Percentiles rank a stretch among this genome's conserved stretches.
Conservation (phyloP, 2,113 vertebrate genomes). For the Ictalurus furcatus region DNA sequence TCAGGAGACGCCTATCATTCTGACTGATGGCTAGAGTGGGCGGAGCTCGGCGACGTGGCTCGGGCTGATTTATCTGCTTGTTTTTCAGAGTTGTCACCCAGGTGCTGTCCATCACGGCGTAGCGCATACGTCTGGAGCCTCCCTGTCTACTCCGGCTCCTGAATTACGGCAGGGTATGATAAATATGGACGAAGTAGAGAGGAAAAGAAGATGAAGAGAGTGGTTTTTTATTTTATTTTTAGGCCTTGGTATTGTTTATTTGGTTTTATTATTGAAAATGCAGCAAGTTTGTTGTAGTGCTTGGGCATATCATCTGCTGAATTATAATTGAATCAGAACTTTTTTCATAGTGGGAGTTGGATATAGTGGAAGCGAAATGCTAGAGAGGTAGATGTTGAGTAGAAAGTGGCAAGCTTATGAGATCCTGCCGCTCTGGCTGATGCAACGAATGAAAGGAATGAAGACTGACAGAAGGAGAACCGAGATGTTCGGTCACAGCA, state of each 20-base stretch:
- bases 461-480: conserved; percentile 6
- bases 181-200: not conserved
- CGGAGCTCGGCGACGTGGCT: conserved; percentile 26
- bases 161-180: conserved; percentile 39
- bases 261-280: not conserved
- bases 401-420: not conserved
- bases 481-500: not conserved
- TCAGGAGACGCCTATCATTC: conserved; percentile 33
- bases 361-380: not conserved
- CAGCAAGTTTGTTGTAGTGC: not conserved
- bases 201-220: not conserved
- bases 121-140: conserved; percentile 27
- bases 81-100: conserved; percentile 40
- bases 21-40: conserved; percentile 46
- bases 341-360: not conserved
- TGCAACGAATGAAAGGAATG: not conserved
- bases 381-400: not conserved
- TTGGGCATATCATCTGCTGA: not conserved
- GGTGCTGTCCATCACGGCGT: conserved; percentile 39
- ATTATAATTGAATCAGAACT: not conserved
- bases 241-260: not conserved
- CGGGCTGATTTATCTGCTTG: conserved; percentile 48
- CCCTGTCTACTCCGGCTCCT: conserved; percentile 16
- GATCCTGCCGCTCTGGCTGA: conserved; percentile 1
- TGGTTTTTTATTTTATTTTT: not conserved